Conservation (phyloP, 2,888 invertebrate genomes). For the Masnerella sp. region DNA sequence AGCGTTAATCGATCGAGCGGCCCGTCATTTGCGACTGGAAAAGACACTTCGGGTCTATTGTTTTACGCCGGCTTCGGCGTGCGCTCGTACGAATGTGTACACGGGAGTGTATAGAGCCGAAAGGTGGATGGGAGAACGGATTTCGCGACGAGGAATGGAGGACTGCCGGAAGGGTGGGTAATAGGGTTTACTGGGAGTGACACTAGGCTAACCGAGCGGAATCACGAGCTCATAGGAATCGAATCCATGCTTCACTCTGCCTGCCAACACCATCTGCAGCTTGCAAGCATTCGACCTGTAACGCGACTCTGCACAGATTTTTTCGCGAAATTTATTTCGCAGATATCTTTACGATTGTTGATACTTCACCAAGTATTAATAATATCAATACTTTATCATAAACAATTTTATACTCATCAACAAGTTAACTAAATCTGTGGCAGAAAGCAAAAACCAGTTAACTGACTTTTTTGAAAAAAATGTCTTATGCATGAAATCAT, state of each 20-base stretch:
- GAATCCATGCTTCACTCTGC: constrained; percentile 77
- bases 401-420: no score
- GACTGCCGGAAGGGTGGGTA: constrained; percentile 66
- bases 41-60: constrained; percentile 28
- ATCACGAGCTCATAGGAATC: constrained; percentile 78
- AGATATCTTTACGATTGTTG: constrained; percentile 7
- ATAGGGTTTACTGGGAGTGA: constrained; percentile 78
- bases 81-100: constrained; percentile 26
- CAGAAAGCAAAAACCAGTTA: no score
- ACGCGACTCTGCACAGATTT: constrained; percentile 53
- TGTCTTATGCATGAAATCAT: no score
- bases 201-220: constrained; percentile 78
- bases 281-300: constrained; percentile 69
- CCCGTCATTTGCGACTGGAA: constrained; percentile 57
- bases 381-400: no score
- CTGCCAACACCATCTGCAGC: constrained; percentile 78
- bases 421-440: no score
- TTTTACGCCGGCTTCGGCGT: constrained; percentile 20
- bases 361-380: no score
- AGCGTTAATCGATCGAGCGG: constrained; percentile 69
- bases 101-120: constrained; percentile 31
- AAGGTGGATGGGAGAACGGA: constrained; percentile 51
- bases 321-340: constrained; percentile 61
- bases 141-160: constrained; percentile 57
- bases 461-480: no score